A percentile compares a stretch with the other conserved stretches of the same genome.
phyloP scores from a whole-genome alignment of 2,888 invertebrate genomes.

The Dexiosoma caninum region DNA sequence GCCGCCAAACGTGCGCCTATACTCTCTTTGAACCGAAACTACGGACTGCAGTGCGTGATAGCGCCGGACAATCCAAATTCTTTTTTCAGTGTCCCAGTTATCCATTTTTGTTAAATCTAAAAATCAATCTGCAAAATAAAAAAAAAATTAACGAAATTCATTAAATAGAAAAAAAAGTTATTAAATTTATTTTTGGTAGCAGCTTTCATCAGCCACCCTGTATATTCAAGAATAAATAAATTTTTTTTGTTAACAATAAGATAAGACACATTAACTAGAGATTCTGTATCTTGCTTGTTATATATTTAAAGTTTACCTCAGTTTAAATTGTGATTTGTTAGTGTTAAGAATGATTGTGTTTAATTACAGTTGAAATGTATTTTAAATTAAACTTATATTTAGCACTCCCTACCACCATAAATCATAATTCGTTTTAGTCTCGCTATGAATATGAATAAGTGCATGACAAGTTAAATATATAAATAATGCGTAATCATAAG shows the following conservation, averaged over 20 bases:
- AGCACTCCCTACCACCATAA: neutral
- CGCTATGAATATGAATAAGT: conserved; percentile 36
- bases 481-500: conserved; percentile 16
- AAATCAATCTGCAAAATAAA: too few relatives aligned
- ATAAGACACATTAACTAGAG: conserved; percentile 57
- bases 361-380: conserved; percentile 33
- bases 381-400: neutral
- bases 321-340: conserved; percentile 39
- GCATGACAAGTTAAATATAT: conserved; percentile 48
- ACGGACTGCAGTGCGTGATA: too few relatives aligned
- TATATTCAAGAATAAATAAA: neutral
- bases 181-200: too few relatives aligned
- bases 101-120: too few relatives aligned
- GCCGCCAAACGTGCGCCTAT: too few relatives aligned
- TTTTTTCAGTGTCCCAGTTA: too few relatives aligned
- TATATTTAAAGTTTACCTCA: conserved; percentile 9
- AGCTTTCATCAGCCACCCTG: too few relatives aligned
- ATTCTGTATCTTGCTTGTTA: conserved; percentile 50
- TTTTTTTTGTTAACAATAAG: conserved; percentile 40
- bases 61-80: too few relatives aligned
- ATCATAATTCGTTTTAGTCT: neutral
- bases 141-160: too few relatives aligned
- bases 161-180: too few relatives aligned
- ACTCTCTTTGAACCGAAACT: too few relatives aligned
- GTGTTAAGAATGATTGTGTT: conserved; percentile 17